Base-by-base conservation (phyloP, 2,888 invertebrate species). In the Pterostichus niger region DNA sequence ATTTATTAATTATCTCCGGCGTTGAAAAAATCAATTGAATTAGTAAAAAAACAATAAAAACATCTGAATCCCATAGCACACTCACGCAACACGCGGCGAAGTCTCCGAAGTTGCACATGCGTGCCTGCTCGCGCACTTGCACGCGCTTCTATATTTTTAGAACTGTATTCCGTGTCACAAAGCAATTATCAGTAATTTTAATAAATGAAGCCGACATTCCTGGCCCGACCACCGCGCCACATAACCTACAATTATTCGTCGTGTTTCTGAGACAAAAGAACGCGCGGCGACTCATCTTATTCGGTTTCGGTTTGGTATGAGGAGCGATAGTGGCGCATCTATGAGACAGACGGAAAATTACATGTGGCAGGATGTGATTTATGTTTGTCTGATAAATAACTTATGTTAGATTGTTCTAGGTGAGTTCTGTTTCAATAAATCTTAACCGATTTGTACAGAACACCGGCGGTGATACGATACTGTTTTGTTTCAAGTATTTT, bases 141-240 rank as follows among this genome's bases (percentile, higher is more conserved):
- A 44, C 56, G 73, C 46, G 81, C 56, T 81, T 73, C 17, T 81
- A 82, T 83, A 83, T 83, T 83, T 83, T 83, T 83, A 76, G 83
- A 46, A 31, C 46, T 64, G 68, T 77, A 68, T 83, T 83, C 83
- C 83, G 83, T 83, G 83, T 83, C 83, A 77, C 83, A 83, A 56
- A 76, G 83, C 83, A 83, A 83, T 83, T 83, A 83, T 83, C 64
- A 83, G 83, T 83, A 83, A 83, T 83, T 83, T 83, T 83, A 83
- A 83, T 83, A 83, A 83, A 83, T 83, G 83, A 83, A 83, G 77
- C 83, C 83, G 83, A 83, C 83, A 83, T 83, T 83, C 83, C 68
- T 75, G 35, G 75, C 54, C 49, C 82, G 75, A 75, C 82, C 82
- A 75, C 82, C 82, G 64, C 59, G 49, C 76, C 44, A 64, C 68